A percentile compares a stretch with the other conserved stretches of the same genome.
phyloP scores from a whole-genome alignment of 1,140 invertebrate genomes.

The Ericerus pela region DNA sequence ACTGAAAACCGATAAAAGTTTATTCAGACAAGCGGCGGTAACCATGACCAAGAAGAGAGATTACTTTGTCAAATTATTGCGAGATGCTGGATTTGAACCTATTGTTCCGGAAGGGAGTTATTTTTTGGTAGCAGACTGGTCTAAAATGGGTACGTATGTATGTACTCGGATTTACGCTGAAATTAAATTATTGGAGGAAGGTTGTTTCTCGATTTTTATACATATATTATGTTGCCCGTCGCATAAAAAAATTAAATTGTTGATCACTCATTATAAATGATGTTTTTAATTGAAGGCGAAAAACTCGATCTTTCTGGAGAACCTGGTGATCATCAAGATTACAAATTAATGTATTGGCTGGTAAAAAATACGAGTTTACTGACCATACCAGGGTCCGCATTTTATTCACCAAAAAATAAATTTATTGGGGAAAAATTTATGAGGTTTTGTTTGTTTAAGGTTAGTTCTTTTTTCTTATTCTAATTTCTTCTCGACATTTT shows the following conservation, averaged over 20 bases:
- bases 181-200: neutral
- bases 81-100: constrained; percentile 71
- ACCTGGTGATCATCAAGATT: constrained; percentile 60
- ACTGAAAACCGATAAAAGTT: constrained; percentile 52
- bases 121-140: constrained; percentile 65
- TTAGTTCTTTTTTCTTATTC: constrained; percentile 27
- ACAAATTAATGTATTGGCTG: constrained; percentile 88
- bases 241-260: neutral
- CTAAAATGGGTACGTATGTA: neutral
- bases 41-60: constrained; percentile 75
- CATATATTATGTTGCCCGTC: neutral
- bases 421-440: constrained; percentile 73
- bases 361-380: constrained; percentile 81
- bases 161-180: neutral
- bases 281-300: neutral
- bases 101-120: constrained; percentile 92
- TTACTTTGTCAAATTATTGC: constrained; percentile 59
- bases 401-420: constrained; percentile 74
- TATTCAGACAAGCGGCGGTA: constrained; percentile 59
- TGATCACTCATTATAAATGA: neutral
- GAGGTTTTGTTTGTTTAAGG: constrained; percentile 88
- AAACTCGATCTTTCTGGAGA: constrained; percentile 45
- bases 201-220: neutral
- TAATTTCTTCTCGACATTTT: no score
- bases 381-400: constrained; percentile 85